phyloP scores from a whole-genome alignment of 2,797 vertebrate species.

The Carapus acus region DNA sequence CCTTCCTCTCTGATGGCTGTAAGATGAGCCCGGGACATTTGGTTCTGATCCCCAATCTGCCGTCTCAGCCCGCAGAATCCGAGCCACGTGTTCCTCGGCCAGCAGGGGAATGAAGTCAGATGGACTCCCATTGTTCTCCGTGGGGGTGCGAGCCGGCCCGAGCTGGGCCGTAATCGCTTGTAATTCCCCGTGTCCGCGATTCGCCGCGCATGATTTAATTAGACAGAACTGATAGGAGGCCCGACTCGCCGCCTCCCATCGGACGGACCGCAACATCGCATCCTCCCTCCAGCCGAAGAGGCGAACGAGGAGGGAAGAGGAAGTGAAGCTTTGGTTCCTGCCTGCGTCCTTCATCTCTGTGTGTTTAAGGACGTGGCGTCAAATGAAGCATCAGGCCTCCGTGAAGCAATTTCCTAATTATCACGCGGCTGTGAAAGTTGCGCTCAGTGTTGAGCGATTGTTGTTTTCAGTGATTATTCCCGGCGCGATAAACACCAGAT shows the following conservation, averaged over 20 bases:
- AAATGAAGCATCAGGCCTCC: constrained; percentile 9
- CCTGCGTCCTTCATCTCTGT: not conserved
- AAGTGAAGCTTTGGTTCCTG: constrained; percentile 5
- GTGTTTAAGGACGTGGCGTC: constrained; percentile 5
- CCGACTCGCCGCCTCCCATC: constrained; percentile 34
- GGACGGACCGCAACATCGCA: constrained; percentile 15
- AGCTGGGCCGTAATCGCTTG: constrained; percentile 61
- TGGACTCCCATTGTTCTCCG: constrained; percentile 67
- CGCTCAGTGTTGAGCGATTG: not conserved
- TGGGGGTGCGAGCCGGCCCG: constrained; percentile 33
- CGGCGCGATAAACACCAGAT: constrained; percentile 7
- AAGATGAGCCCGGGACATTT: too few species aligned
- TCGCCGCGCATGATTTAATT: constrained; percentile 69
- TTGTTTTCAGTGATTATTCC: constrained; percentile 5
- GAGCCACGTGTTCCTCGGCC: constrained; percentile 55
- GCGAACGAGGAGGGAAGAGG: not conserved
- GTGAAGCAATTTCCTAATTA: constrained; percentile 8
- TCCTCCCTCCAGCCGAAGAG: not conserved
- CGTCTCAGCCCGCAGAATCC: constrained; percentile 26
- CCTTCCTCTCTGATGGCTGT: too few species aligned
- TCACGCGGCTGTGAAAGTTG: not conserved
- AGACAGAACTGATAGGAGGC: constrained; percentile 54
- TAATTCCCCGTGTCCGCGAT: constrained; percentile 65
- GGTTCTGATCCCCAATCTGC: not conserved
- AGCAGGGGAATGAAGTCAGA: constrained; percentile 67